Percentiles rank a stretch among this genome's conserved stretches.
Conservation (phyloP, 1,140 invertebrate genomes). For the Marisa cornuarietis region DNA sequence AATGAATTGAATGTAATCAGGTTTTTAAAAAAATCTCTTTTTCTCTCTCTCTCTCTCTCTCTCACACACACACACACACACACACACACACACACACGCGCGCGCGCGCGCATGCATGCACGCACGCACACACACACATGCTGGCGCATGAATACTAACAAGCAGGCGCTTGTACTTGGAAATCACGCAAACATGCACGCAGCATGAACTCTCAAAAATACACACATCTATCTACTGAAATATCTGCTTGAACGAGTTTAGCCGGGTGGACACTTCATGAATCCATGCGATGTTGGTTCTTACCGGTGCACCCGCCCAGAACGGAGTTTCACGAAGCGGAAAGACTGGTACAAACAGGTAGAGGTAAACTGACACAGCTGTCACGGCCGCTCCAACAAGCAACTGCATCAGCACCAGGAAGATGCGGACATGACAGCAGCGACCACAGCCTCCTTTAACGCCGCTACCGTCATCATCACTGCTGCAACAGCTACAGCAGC, state of each 20-base stretch:
- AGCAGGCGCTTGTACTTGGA: no score
- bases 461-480: slow-evolving; percentile 8
- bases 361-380: slow-evolving; percentile 41
- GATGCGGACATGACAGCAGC: slow-evolving; percentile 37
- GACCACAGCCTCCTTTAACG: slow-evolving; percentile 15
- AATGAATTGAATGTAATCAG: neutral
- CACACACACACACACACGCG: neutral
- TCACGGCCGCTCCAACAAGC: slow-evolving; percentile 37
- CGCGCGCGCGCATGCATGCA: neutral
- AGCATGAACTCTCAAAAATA: no score
- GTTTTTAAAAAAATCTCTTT: neutral
- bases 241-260: neutral
- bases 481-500: slow-evolving; percentile 8
- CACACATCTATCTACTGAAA: neutral
- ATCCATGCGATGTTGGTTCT: slow-evolving; percentile 24
- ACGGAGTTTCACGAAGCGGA: slow-evolving; percentile 40
- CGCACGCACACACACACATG: neutral
- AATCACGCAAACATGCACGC: no score
- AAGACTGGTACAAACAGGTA: slow-evolving; percentile 32
- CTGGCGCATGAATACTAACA: neutral
- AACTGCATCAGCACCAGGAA: slow-evolving; percentile 43
- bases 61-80: neutral
- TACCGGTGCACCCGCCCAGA: slow-evolving; percentile 52
- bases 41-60: no score
- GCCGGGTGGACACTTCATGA: neutral